A percentile compares a stretch with the other conserved stretches of the same genome.
phyloP scores from a whole-genome alignment of 2,888 invertebrate species.

The Parnassius smintheus region DNA sequence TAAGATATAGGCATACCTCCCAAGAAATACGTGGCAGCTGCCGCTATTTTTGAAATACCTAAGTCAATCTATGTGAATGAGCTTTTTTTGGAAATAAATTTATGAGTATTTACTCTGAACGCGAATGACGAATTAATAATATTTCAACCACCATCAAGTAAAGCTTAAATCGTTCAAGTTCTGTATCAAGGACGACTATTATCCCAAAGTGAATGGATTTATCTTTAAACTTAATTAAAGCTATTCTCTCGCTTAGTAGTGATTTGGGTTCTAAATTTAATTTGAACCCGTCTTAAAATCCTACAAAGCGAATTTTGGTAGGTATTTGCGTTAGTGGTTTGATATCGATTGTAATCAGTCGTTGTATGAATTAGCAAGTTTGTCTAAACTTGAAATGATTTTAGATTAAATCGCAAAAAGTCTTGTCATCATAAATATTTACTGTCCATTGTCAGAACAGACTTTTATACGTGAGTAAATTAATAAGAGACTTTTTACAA shows the following conservation, averaged over 20 bases:
- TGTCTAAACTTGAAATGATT: too few relatives aligned
- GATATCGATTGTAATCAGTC: neutral
- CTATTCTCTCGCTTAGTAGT: conserved; percentile 28
- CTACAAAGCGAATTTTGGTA: conserved; percentile 15
- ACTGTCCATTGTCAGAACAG: too few relatives aligned
- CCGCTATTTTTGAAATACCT: too few relatives aligned
- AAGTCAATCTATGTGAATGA: too few relatives aligned
- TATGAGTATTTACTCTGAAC: neutral
- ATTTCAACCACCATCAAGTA: conserved; percentile 33
- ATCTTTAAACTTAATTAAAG: conserved; percentile 32
- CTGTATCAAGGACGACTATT: conserved; percentile 22
- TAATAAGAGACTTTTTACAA: too few relatives aligned
- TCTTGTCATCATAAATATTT: too few relatives aligned
- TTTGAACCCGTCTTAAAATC: conserved; percentile 21
- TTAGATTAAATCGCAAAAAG: too few relatives aligned
- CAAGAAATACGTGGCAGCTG: too few relatives aligned
- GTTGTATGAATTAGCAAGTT: too few relatives aligned
- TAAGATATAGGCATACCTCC: too few relatives aligned
- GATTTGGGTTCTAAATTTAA: conserved; percentile 29
- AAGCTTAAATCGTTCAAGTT: conserved; percentile 21
- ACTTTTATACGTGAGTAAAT: too few relatives aligned
- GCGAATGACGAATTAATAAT: too few relatives aligned
- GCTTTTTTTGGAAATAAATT: neutral
- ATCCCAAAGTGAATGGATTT: conserved; percentile 27
- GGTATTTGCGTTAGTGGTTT: conserved; percentile 6